phyloP scores from a whole-genome alignment of 1,140 invertebrate species.

The Drosophila dunni region DNA sequence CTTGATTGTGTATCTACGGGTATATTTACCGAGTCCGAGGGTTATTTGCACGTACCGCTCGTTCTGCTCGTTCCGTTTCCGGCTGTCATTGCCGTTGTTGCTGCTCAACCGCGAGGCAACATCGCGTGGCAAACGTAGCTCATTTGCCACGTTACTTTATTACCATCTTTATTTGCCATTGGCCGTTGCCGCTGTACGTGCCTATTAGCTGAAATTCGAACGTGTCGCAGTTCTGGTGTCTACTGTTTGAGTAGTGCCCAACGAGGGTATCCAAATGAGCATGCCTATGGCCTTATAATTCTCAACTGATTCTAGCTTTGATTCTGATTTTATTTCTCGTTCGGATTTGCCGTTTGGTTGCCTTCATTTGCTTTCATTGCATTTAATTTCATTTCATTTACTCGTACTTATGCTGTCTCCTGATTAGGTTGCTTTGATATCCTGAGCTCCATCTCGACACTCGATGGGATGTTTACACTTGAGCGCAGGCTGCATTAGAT shows the following conservation, averaged over 20 bases:
- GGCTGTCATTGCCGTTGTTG: constrained; percentile 4
- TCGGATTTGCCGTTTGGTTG: background rate
- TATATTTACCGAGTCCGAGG: constrained; percentile 13
- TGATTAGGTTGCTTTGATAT: constrained; percentile 7
- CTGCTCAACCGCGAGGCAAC: background rate
- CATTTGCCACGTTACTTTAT: constrained; percentile 75
- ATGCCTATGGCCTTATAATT: constrained; percentile 44
- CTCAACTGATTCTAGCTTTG: constrained; percentile 28
- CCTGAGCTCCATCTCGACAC: background rate
- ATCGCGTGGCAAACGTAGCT: constrained; percentile 41
- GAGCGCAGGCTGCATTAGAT: no score
- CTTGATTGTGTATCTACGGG: background rate
- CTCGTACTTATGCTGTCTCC: background rate
- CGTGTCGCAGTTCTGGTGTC: constrained; percentile 67
- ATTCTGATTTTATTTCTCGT: background rate
- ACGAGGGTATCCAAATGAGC: constrained; percentile 27
- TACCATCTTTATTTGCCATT: constrained; percentile 58
- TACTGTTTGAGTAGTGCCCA: background rate
- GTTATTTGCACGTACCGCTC: constrained; percentile 42
- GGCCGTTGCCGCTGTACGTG: constrained; percentile 54
- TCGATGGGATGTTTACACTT: no score
- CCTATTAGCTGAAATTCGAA: constrained; percentile 62
- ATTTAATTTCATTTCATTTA: constrained; percentile 2
- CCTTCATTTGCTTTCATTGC: background rate
- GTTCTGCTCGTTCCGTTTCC: constrained; percentile 18